Percentiles rank a stretch among this genome's conserved stretches.
Conservation (phyloP, 2,888 invertebrate species). For the Portevinia maculata region DNA sequence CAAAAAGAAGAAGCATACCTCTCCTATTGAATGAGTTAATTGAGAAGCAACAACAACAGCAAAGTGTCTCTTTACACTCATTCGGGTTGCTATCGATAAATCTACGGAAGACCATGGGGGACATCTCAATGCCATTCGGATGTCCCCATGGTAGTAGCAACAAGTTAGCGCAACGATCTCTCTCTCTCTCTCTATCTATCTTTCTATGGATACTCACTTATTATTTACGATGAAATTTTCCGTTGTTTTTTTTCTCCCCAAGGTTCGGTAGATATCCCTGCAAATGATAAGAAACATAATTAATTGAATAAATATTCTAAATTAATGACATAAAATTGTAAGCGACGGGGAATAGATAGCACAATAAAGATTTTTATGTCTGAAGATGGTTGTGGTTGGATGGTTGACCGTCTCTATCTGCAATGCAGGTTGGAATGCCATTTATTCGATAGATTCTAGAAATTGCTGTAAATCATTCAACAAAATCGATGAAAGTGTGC, state of each 20-base stretch:
- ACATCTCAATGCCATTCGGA: slow-evolving; percentile 66
- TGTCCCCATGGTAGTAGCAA: neutral
- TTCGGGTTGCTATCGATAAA: slow-evolving; percentile 51
- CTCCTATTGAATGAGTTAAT: slow-evolving; percentile 55
- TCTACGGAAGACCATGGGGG: slow-evolving; percentile 38
- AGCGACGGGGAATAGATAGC: slow-evolving; percentile 17
- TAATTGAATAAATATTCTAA: slow-evolving; percentile 72
- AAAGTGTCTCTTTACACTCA: slow-evolving; percentile 24
- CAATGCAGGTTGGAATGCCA: slow-evolving; percentile 59
- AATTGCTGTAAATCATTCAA: slow-evolving; percentile 66
- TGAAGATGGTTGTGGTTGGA: slow-evolving; percentile 33
- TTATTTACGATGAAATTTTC: slow-evolving; percentile 60
- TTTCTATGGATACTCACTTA: slow-evolving; percentile 38
- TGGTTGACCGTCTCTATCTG: slow-evolving; percentile 1
- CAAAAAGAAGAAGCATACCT: slow-evolving; percentile 18
- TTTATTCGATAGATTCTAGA: slow-evolving; percentile 63
- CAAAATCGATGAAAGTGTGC: slow-evolving; percentile 68
- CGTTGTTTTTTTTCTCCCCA: slow-evolving; percentile 32
- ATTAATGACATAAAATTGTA: slow-evolving; percentile 62
- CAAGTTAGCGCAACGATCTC: slow-evolving; percentile 20
- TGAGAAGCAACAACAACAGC: slow-evolving; percentile 16
- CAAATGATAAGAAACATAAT: slow-evolving; percentile 70
- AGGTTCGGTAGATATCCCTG: slow-evolving; percentile 36
- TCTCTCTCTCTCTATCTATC: neutral
- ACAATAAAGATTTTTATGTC: slow-evolving; percentile 42